Evolutionary conservation across 2,888 invertebrate genomes (phyloP), one percentile per base, ranked within the genome.

Genomic region (Chrysina gloriosa): DNA sequence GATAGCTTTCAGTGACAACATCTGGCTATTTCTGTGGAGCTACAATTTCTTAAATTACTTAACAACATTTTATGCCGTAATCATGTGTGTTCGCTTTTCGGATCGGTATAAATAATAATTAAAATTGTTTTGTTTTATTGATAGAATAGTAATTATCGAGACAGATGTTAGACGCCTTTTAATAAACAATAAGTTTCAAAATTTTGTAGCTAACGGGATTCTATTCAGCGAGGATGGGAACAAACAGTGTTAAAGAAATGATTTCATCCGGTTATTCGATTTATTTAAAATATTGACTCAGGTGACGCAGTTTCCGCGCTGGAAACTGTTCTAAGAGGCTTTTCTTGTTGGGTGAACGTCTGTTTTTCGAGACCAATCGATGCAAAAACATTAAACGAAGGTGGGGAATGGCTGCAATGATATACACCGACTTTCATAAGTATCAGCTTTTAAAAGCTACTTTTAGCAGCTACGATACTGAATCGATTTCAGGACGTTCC

Each of bases 1-100:
- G 56, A 56, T 56, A 23, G 56, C 56, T 56, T 56, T 56, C 56
- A 36, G 23, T 56, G 39, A 56, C 56, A 56, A 56, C 54, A 56
- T 56, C 56, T 56, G 36, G 36, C 21, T 56, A 39, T 39, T 56
- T 56, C 56, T 39, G 56, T 23, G 56, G 25, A 25, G 21, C 11
- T 39, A 56, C 21, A 34, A 36, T 39, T 39, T 56, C 36, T 39
- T 39, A 56, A 56, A 56, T 56, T 39, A 36, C 23, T 56, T 56
- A 50, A 50, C 50, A 50, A 50, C 50, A 25, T 27, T 50, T 27
- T 50, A 14, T 14, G 16, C 5, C 14, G 14, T 19, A 6, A 42
- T 19, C 19, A n/a, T n/a, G n/a, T n/a, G 42, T 42, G 14, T 42
- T 42, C 42, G 14, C 16, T 11, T 36, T 14, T 5, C 19, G 42